A percentile compares a stretch with the other conserved stretches of the same genome.
Evolutionary conservation across 2,113 vertebrate genomes (phyloP).

Genomic region (Zapus hudsonius): DNA sequence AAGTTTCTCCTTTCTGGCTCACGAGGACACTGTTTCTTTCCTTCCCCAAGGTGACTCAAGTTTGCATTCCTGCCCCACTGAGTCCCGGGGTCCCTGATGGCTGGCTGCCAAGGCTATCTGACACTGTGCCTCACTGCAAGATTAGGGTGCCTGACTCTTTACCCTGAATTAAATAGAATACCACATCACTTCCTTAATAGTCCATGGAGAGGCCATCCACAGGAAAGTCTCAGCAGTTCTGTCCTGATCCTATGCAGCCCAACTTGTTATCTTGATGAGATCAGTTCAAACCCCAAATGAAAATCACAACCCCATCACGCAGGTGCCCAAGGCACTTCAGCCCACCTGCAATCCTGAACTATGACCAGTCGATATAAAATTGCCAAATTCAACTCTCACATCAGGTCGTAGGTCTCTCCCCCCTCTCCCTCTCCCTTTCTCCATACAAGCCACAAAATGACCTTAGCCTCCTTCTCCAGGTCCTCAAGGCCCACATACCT

Average conservation of each 20-base stretch:
- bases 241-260: neutral
- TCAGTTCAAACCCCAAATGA: neutral
- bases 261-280: neutral
- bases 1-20: neutral
- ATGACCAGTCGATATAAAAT: neutral
- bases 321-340: neutral
- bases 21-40: neutral
- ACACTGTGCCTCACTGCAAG: neutral
- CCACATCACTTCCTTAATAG: neutral
- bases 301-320: neutral
- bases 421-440: no score
- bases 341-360: neutral
- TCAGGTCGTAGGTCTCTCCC: neutral
- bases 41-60: neutral
- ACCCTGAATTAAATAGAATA: neutral
- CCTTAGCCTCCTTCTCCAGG: neutral
- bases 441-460: neutral
- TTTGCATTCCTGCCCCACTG: neutral
- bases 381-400: neutral
- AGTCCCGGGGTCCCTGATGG: rapidly evolving
- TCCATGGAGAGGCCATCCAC: neutral
- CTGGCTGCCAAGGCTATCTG: neutral
- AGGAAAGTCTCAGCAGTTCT: neutral
- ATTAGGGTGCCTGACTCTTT: neutral
- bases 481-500: neutral